A percentile compares a stretch with the other conserved stretches of the same genome.
These are phyloP conservation scores for Heliconius ethilla DNA, from an alignment of 2,888 invertebrate genomes.

Conservation along the genomic window DNA sequence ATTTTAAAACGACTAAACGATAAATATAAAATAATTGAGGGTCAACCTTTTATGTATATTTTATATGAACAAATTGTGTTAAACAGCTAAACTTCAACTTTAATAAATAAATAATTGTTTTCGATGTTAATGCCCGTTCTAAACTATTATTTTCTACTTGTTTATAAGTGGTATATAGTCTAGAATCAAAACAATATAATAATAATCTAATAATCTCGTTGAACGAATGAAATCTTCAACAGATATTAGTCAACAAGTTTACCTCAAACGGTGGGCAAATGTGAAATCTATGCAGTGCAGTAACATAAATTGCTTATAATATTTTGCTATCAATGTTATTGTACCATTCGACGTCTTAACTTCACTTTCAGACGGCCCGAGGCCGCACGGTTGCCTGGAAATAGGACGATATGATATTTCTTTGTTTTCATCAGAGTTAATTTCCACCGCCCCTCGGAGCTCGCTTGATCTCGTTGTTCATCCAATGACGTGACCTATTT, in stretches of 20 bases:
- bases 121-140: not conserved
- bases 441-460: constrained; percentile 53
- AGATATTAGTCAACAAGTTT: constrained; percentile 6
- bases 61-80: not conserved
- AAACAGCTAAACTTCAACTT: not conserved
- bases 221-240: not conserved
- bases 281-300: not conserved
- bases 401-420: constrained; percentile 37
- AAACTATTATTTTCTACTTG: not conserved
- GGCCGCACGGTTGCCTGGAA: constrained; percentile 29
- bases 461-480: constrained; percentile 49
- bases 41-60: not conserved
- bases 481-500: constrained; percentile 67
- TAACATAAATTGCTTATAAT: not conserved
- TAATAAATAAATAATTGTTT: not conserved
- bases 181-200: no score
- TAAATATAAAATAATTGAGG: not conserved
- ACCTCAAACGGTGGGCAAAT: constrained; percentile 4
- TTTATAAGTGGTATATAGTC: not conserved
- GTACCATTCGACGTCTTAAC: constrained; percentile 27
- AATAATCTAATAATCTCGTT: not conserved
- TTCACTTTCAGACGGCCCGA: constrained; percentile 33
- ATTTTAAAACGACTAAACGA: not conserved
- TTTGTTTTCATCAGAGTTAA: constrained; percentile 53
- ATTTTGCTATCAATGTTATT: constrained; percentile 10